Conservation (phyloP, 2,797 vertebrate species). For the Melopsittacus undulatus region DNA sequence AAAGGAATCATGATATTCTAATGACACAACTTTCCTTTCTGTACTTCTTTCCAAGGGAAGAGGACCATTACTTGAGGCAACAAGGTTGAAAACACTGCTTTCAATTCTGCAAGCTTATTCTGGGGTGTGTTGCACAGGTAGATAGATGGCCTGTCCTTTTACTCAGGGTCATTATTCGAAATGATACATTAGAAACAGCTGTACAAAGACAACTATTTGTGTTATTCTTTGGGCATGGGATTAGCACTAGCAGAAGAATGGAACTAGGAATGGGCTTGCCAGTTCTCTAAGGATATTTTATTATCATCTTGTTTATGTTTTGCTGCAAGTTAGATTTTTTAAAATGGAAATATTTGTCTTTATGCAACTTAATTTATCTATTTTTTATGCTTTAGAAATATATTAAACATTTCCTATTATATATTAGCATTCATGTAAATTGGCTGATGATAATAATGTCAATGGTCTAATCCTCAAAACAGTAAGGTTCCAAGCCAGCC, state of each 20-base stretch:
- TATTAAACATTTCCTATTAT: neutral
- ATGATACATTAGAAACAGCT: neutral
- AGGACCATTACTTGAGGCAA: neutral
- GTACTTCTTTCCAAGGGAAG: neutral
- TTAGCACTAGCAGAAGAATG: neutral
- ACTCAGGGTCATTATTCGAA: neutral
- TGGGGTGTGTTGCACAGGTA: neutral
- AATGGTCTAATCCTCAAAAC: neutral
- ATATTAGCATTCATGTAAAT: neutral
- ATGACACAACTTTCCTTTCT: neutral
- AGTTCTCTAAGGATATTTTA: neutral
- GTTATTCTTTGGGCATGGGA: neutral
- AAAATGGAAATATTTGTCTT: neutral
- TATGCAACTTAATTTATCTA: neutral
- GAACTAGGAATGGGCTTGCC: neutral
- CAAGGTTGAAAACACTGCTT: neutral
- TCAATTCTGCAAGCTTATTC: neutral
- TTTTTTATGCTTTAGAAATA: neutral
- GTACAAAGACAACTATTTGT: neutral
- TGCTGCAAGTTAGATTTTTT: neutral
- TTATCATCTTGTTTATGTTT: neutral
- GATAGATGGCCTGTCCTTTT: neutral
- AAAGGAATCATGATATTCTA: neutral
- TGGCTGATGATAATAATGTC: neutral
- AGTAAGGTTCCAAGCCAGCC: neutral